These are phyloP conservation scores for Phragmatobia fuliginosa DNA, from an alignment of 2,888 invertebrate genomes.

Conservation along the genomic window DNA sequence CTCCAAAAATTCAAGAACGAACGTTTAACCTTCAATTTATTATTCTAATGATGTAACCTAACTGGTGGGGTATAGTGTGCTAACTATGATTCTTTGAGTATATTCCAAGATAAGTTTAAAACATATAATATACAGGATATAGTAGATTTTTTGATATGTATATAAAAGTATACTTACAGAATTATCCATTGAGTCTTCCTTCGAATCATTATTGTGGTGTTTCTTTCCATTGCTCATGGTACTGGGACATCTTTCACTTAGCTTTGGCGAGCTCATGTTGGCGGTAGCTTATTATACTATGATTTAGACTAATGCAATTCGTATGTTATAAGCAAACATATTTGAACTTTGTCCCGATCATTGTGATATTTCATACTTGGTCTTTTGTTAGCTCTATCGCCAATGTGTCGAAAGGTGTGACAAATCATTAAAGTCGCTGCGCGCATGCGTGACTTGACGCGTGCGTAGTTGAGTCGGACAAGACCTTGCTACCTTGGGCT, in stretches of 20 bases:
- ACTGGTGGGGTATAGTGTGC: neutral
- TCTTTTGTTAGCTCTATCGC: conserved; percentile 28
- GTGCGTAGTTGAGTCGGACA: conserved; percentile 44
- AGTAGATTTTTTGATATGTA: neutral
- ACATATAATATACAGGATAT: neutral
- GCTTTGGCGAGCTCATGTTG: conserved; percentile 80
- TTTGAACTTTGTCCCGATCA: conserved; percentile 20
- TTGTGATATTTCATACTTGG: conserved; percentile 21
- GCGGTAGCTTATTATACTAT: conserved; percentile 10
- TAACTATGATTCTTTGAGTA: neutral
- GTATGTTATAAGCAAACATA: conserved; percentile 34
- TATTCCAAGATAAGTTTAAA: neutral
- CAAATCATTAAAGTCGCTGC: conserved; percentile 63
- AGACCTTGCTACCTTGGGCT: conserved; percentile 6
- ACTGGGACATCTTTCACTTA: conserved; percentile 76
- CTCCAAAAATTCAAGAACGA: neutral
- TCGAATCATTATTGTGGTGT: conserved; percentile 70
- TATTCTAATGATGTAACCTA: neutral
- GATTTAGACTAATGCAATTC: conserved; percentile 11
- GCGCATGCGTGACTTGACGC: conserved; percentile 62
- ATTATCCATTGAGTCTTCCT: conserved; percentile 80
- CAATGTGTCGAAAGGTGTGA: conserved; percentile 39
- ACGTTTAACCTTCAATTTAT: neutral
- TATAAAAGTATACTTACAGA: conserved; percentile 69
- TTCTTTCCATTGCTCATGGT: conserved; percentile 77